Base-by-base conservation (phyloP, 2,797 vertebrate genomes). In the Sphaeramia orbicularis region DNA sequence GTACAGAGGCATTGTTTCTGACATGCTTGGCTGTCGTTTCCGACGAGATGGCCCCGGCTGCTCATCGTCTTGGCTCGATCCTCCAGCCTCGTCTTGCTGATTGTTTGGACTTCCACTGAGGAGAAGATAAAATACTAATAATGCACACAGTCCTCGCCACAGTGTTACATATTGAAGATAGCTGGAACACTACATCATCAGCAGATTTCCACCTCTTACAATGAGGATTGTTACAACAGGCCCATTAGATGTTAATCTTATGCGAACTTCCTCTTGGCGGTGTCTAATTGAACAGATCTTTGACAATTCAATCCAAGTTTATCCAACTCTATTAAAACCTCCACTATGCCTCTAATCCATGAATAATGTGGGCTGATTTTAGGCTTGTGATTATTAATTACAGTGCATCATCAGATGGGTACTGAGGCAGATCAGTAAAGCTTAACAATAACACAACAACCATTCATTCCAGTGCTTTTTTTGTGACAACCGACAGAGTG, bases 11-110 rank as follows among this genome's bases (percentile, higher is more conserved):
- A 98, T 96, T 0, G 94, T 93, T 87, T 99, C 98, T 0, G 98
- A 99, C 97, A 99, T 96, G 91, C 98, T 99, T 42, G 94, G 97
- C 89, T 99, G 97, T 0, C 98, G 93, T 86, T 97, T 94, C 36
- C 97, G 92, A 51, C 95, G 94, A 0, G 95, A 95, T 1, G 96
- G 96, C 0, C 96, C 96, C 1, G 96, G 94, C 74, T 95, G 96
- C 81, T 97, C 96, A 7, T 96, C 94, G 0, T 92, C 95, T 38
- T 82, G 92, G 74, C 57, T 63, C 2, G 84, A 84, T 6, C 92
- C 91, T 9, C 92, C 71, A 0, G 27, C 27, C 6, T 81, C 88
- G 0, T 86, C 86, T 56, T 94, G 92, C 81, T 90, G 93, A 67
- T 87, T 91, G 66, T 94, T 93, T 49, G 94, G 92, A 65, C 92